Conservation (phyloP, 2,797 vertebrate species). For the Synaphobranchus kaupii region DNA sequence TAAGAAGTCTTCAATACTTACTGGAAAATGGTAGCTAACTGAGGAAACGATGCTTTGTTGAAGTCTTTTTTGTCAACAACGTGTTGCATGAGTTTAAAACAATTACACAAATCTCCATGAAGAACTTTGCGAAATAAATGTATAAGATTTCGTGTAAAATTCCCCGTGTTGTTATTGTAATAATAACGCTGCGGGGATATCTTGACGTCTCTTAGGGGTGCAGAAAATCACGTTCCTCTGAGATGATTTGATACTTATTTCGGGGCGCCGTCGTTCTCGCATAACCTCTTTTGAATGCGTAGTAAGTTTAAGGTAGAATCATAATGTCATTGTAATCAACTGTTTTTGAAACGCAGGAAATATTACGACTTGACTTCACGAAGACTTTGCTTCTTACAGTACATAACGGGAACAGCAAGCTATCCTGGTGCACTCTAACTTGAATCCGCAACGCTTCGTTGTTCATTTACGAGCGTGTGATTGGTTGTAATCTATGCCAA, state of each 20-base stretch:
- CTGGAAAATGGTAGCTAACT: constrained; percentile 57
- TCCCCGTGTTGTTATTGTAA: constrained; percentile 2
- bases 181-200: constrained; percentile 3
- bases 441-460: constrained; percentile 41
- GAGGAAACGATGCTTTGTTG: constrained; percentile 53
- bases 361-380: not conserved
- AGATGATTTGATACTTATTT: constrained; percentile 24
- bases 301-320: not conserved
- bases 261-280: not conserved
- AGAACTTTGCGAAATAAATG: not conserved
- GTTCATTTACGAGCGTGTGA: constrained; percentile 49
- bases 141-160: constrained; percentile 7
- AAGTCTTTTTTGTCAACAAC: constrained; percentile 61
- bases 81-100: constrained; percentile 67
- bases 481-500: constrained; percentile 65
- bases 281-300: not conserved
- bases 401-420: constrained; percentile 41
- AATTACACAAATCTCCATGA: constrained; percentile 4
- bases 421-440: constrained; percentile 61
- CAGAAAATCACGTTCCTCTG: constrained; percentile 22
- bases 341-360: constrained; percentile 15
- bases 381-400: constrained; percentile 54
- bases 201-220: not conserved
- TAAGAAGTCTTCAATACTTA: constrained; percentile 54
- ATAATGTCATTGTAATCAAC: constrained; percentile 11